Conservation (phyloP, 2,888 invertebrate genomes). For the Orthonychiurus folsomi region DNA sequence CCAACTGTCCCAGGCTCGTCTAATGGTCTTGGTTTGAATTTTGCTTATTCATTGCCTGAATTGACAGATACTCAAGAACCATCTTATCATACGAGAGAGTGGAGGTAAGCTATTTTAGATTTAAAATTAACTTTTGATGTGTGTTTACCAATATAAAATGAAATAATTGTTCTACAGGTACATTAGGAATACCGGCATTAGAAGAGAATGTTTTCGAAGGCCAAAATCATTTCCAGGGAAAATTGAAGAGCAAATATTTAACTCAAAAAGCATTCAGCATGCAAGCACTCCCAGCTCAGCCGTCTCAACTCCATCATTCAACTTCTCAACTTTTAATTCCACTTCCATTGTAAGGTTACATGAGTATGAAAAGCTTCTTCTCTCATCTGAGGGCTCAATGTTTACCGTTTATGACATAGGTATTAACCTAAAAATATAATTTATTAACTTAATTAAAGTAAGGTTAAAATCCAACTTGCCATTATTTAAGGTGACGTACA, state of each 20-base stretch:
- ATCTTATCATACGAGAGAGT: constrained; percentile 59
- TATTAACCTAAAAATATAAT: neutral
- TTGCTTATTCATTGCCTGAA: constrained; percentile 12
- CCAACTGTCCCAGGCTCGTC: constrained; percentile 18
- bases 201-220: constrained; percentile 46
- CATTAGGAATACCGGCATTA: constrained; percentile 59
- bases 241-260: constrained; percentile 64
- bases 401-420: constrained; percentile 30
- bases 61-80: constrained; percentile 22
- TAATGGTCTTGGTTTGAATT: constrained; percentile 20
- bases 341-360: constrained; percentile 33
- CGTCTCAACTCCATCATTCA: constrained; percentile 31
- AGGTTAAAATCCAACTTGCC: neutral
- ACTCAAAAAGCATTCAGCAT: constrained; percentile 27
- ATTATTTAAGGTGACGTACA: constrained; percentile 24
- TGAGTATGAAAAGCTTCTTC: constrained; percentile 33
- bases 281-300: constrained; percentile 25
- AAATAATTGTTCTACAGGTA: constrained; percentile 45
- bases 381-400: constrained; percentile 32
- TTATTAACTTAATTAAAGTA: neutral
- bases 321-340: constrained; percentile 23
- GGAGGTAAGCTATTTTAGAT: constrained; percentile 51
- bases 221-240: constrained; percentile 49
- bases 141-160: constrained; percentile 5
- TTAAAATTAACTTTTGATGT: constrained; percentile 22